Percentiles rank a stretch among this genome's conserved stretches.
phyloP scores from a whole-genome alignment of 2,797 vertebrate species.

The Crax fasciolata region DNA sequence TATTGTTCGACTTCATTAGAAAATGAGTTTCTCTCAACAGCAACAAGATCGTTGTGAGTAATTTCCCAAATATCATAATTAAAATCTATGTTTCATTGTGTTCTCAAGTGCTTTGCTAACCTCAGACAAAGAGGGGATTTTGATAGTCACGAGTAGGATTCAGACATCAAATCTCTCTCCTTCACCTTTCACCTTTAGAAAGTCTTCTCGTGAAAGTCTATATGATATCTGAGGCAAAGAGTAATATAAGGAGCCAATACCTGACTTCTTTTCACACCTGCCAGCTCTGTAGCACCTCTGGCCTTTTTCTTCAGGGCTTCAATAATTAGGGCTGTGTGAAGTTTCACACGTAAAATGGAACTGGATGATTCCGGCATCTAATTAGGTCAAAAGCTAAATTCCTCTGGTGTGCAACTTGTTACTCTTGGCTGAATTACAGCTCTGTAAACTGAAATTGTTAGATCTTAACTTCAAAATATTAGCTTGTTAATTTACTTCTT shows the following conservation, averaged over 20 bases:
- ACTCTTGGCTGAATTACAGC: conserved; percentile 39
- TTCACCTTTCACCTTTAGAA: conserved; percentile 47
- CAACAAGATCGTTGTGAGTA: conserved; percentile 17
- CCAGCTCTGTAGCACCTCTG: conserved; percentile 27
- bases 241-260: conserved; percentile 45
- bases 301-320: conserved; percentile 59
- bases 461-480: conserved; percentile 51
- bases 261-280: conserved; percentile 51
- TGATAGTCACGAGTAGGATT: conserved; percentile 30
- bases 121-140: conserved; percentile 39
- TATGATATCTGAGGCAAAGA: background rate
- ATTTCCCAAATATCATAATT: conserved; percentile 45
- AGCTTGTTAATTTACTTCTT: background rate
- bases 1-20: background rate
- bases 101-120: conserved; percentile 26
- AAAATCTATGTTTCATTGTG: conserved; percentile 40
- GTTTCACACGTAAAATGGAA: conserved; percentile 65
- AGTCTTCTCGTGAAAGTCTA: background rate
- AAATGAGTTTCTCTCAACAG: conserved; percentile 27
- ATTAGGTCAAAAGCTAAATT: conserved; percentile 76
- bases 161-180: conserved; percentile 23
- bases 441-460: conserved; percentile 10
- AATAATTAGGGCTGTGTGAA: conserved; percentile 68
- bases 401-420: conserved; percentile 43
- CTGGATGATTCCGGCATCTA: conserved; percentile 58